Conservation (phyloP, 2,797 vertebrate species). For the Scyliorhinus canicula region DNA sequence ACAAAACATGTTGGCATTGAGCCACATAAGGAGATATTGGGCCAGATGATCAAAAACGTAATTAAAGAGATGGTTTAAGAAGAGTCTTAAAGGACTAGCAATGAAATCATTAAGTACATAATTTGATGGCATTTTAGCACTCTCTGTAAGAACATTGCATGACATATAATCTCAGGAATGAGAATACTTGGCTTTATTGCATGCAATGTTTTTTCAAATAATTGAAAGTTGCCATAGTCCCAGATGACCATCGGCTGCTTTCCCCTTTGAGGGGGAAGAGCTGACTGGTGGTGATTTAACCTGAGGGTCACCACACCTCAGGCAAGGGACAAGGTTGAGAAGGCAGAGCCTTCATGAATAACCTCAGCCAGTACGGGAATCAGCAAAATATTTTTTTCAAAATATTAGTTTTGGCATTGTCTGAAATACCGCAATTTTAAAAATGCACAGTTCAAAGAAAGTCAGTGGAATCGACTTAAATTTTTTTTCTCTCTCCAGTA, state of each 20-base stretch:
- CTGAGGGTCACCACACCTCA: too few species aligned
- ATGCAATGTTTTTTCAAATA: neutral
- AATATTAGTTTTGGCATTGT: conserved; percentile 27
- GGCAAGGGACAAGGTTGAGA: too few species aligned
- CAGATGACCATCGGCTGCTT: too few species aligned
- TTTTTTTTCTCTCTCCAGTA: neutral
- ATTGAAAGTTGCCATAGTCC: too few species aligned
- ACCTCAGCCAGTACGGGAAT: too few species aligned
- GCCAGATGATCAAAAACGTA: neutral
- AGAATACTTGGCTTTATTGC: neutral
- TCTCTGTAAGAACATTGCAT: neutral
- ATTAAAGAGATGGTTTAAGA: neutral
- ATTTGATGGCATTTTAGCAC: neutral
- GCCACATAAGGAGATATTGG: neutral
- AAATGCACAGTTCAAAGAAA: conserved; percentile 2
- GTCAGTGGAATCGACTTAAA: neutral
- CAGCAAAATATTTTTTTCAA: too few species aligned
- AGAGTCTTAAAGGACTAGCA: neutral
- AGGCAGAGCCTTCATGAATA: too few species aligned
- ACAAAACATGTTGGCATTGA: neutral
- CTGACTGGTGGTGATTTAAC: too few species aligned
- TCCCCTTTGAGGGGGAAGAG: too few species aligned
- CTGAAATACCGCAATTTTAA: neutral
- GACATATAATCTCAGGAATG: neutral
- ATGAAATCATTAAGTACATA: neutral